Conservation (phyloP, 2,797 vertebrate species). For the Chelonia mydas region DNA sequence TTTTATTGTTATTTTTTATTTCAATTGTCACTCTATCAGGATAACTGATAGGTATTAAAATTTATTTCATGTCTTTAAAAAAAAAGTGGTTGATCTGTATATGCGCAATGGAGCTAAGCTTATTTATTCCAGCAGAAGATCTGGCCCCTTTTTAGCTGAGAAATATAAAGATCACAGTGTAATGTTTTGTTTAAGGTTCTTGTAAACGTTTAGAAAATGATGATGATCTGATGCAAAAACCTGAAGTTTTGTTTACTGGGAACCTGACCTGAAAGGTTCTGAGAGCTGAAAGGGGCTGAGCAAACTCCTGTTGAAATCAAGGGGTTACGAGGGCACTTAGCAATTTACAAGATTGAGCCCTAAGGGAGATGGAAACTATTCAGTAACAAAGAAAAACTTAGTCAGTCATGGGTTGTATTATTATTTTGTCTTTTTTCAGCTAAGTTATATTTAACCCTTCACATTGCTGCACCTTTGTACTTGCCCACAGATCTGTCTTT, state of each 20-base stretch:
- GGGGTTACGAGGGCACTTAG: not conserved
- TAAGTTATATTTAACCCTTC: not conserved
- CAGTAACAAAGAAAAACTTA: not conserved
- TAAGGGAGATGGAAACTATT: not conserved
- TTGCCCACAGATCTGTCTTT: not conserved
- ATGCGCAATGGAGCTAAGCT: not conserved
- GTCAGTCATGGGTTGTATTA: rapidly evolving
- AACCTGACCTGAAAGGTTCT: not conserved
- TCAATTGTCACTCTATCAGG: not conserved
- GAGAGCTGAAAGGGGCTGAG: not conserved
- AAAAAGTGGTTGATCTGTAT: rapidly evolving
- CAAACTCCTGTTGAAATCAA: not conserved
- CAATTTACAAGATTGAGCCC: not conserved
- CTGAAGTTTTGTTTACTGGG: not conserved
- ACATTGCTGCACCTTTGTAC: not conserved
- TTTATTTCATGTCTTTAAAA: not conserved
- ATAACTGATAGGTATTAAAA: not conserved
- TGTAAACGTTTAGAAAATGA: not conserved
- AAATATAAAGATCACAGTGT: not conserved
- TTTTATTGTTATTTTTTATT: not conserved
- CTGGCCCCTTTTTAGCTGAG: not conserved
- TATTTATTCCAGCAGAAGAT: not conserved
- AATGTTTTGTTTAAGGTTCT: not conserved
- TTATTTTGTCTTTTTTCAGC: not conserved
- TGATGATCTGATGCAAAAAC: not conserved